Base-by-base conservation (phyloP, 1,140 invertebrate species). In the Drosophila athabasca region DNA sequence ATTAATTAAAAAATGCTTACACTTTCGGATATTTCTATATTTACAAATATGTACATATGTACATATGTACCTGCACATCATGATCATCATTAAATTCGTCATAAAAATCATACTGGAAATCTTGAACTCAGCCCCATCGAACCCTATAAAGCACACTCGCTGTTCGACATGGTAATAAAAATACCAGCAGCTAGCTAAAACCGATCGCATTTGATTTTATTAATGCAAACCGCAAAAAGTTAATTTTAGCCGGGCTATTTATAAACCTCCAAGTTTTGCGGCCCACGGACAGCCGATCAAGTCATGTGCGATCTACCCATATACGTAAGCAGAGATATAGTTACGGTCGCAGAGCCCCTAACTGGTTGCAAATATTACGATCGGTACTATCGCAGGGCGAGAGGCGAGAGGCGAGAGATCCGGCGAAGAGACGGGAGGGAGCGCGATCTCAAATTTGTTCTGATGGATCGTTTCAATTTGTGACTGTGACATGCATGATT, bases 391-490 rank as follows among this genome's bases (percentile, higher is more conserved):
- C 45, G 19, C 59, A 64, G 22, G 29, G 7, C 24, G 24, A 24
- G 22, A 4, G 22, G 22, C 22, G 22, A 24, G 22, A 24, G n/a
- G n/a, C n/a, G n/a, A 44, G 22, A 43, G 19, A 41, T 39, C 26
- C 7, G n/a, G 26, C 13, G 29, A 29, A n/a, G 62, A 68, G 49
- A 54, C 15, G 66, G 44, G 66, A 69, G 66, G 44, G 66, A 69
- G 64, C 68, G 58, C 69, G 65, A 50, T 58, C 67, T 69, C 66
- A 69, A 68, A 74, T 66, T 79, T 60, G n/a, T 51, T 62, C 75
- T 90, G 87, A 90, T 90, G 82, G 87, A 90, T 90, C 81, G 87
- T 69, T 75, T 82, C 76, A 82, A 90, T 83, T 90, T 85, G 76
- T 73, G 76, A 44, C 67, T 69, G 64, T 73, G 87, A 90, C 88